A percentile compares a stretch with the other conserved stretches of the same genome.
phyloP scores from a whole-genome alignment of 2,113 vertebrate genomes.

The Larimichthys crocea region DNA sequence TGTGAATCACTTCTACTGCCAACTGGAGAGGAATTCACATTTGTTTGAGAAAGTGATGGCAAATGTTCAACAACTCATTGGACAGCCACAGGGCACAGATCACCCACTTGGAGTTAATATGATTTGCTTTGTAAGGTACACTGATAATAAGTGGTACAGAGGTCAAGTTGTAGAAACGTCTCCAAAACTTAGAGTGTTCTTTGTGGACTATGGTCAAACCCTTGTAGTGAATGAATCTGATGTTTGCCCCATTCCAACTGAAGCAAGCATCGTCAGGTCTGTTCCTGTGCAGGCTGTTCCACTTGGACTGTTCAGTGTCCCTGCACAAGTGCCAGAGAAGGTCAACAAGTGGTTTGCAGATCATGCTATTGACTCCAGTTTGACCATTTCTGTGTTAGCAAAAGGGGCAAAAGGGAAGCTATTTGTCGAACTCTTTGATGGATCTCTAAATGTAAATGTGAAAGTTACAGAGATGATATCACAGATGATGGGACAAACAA shows the following conservation, averaged over 20 bases:
- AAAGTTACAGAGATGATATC: conserved; percentile 79
- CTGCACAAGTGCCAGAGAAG: conserved; percentile 77
- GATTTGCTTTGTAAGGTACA: conserved; percentile 88
- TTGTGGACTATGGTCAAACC: conserved; percentile 92
- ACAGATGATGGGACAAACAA: neutral
- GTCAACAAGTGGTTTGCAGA: conserved; percentile 88
- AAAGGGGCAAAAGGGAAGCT: conserved; percentile 87
- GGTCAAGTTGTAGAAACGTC: conserved; percentile 80
- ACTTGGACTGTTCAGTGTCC: conserved; percentile 86
- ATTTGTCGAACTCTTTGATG: conserved; percentile 88
- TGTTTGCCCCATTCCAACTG: conserved; percentile 81
- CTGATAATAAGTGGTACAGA: conserved; percentile 89
- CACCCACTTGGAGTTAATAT: conserved; percentile 50
- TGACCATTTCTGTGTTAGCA: conserved; percentile 85
- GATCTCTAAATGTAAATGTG: conserved; percentile 84
- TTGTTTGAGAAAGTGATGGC: conserved; percentile 78
- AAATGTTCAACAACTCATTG: conserved; percentile 72
- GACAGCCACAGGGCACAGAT: conserved; percentile 47
- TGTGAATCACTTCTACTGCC: conserved; percentile 88
- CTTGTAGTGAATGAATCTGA: conserved; percentile 78
- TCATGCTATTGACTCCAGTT: conserved; percentile 71
- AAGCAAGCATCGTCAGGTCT: conserved; percentile 78
- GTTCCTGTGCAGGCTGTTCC: conserved; percentile 89
- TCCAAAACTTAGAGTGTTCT: conserved; percentile 82
- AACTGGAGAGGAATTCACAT: conserved; percentile 83